phyloP scores from a whole-genome alignment of 2,113 vertebrate species.

The Mastomys coucha region DNA sequence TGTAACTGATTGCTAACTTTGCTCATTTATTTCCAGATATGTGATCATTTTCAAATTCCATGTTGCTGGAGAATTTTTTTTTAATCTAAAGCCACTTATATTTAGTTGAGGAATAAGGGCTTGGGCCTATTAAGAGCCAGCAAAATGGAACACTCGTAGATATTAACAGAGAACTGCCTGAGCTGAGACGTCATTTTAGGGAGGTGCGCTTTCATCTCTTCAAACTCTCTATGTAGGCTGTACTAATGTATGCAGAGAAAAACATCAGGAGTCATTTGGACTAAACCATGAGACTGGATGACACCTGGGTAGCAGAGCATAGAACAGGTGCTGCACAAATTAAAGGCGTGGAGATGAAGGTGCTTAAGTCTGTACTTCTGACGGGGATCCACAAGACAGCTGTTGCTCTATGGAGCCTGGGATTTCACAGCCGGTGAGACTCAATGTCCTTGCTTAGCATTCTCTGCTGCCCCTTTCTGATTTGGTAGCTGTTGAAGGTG shows the following conservation, averaged over 20 bases:
- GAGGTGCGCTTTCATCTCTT: background rate
- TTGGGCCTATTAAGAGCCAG: background rate
- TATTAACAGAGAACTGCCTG: background rate
- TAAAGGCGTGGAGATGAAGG: background rate
- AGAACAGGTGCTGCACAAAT: background rate
- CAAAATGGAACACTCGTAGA: background rate
- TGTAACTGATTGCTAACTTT: background rate
- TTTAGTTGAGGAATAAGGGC: too few relatives aligned
- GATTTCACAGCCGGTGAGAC: background rate
- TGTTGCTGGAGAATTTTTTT: background rate
- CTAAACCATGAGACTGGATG: background rate
- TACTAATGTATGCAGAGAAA: background rate
- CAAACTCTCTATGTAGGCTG: background rate
- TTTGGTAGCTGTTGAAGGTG: background rate
- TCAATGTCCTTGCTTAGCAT: background rate
- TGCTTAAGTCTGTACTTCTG: background rate
- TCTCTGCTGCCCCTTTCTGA: constrained; percentile 11
- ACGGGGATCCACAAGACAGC: background rate
- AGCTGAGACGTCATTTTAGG: background rate
- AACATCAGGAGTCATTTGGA: background rate
- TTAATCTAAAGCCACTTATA: background rate
- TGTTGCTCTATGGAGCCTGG: background rate
- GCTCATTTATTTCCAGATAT: background rate
- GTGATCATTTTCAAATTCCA: background rate
- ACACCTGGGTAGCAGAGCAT: background rate